Percentiles rank a stretch among this genome's conserved stretches.
phyloP scores from a whole-genome alignment of 2,797 vertebrate species.

The Alcedo atthis region DNA sequence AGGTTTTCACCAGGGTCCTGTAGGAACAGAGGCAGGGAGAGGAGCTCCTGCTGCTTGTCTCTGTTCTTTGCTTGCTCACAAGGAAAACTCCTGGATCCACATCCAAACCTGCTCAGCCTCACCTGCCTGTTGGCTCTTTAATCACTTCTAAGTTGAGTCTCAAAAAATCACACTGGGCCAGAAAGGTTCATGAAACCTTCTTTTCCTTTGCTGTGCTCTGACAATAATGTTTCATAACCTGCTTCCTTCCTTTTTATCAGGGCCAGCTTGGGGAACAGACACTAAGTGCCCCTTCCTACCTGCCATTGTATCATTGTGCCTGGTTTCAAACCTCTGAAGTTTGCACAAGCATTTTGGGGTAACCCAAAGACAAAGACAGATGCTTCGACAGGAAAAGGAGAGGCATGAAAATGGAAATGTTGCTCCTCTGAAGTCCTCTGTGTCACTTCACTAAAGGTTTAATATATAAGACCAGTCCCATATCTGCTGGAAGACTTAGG shows the following conservation, averaged over 20 bases:
- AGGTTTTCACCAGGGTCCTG: background rate
- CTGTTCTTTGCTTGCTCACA: background rate
- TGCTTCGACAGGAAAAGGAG: background rate
- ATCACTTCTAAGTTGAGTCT: background rate
- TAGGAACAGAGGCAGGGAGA: background rate
- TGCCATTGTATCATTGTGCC: background rate
- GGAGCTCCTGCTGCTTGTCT: background rate
- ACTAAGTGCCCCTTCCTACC: background rate
- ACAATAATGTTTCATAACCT: background rate
- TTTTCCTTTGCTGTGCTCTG: background rate
- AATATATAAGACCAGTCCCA: background rate
- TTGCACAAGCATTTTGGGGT: background rate
- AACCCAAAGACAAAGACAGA: background rate
- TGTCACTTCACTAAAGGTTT: background rate
- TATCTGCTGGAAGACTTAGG: background rate
- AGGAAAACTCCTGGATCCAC: background rate
- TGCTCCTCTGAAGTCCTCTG: background rate
- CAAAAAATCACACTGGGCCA: background rate
- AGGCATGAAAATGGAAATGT: background rate
- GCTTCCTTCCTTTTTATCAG: background rate
- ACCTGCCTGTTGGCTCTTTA: background rate
- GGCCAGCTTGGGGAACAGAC: background rate
- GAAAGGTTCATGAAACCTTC: background rate
- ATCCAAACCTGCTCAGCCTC: background rate
- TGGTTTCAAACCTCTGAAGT: background rate